A percentile compares a stretch with the other conserved stretches of the same genome.
Evolutionary conservation across 2,797 vertebrate genomes (phyloP).

Genomic region (Choloepus didactylus): DNA sequence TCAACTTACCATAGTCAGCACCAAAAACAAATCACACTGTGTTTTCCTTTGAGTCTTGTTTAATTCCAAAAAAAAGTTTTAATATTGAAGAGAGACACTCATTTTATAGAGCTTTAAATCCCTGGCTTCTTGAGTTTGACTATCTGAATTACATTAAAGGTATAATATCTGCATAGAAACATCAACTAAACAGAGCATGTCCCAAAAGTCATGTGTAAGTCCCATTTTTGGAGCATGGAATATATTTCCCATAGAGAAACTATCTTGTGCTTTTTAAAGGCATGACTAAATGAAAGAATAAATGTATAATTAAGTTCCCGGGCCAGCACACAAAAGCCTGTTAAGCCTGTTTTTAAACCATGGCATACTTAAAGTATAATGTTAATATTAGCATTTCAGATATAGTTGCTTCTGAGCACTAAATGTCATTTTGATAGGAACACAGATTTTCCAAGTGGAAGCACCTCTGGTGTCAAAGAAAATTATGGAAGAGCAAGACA

Average conservation of each 20-base stretch:
- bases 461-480: background rate
- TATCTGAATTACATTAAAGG: constrained; percentile 62
- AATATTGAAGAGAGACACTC: background rate
- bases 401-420: background rate
- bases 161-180: constrained; percentile 31
- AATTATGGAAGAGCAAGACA: background rate
- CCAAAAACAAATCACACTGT: background rate
- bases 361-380: background rate
- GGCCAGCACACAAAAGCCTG: constrained; percentile 45
- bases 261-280: constrained; percentile 52
- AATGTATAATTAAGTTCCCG: constrained; percentile 59
- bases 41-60: constrained; percentile 33
- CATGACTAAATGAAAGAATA: constrained; percentile 65
- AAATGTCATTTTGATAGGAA: background rate
- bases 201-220: constrained; percentile 40
- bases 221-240: constrained; percentile 41
- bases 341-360: constrained; percentile 50
- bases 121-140: constrained; percentile 50
- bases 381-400: constrained; percentile 8
- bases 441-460: background rate
- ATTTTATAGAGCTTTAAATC: constrained; percentile 28
- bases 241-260: constrained; percentile 65
- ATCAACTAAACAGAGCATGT: constrained; percentile 43
- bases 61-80: background rate
- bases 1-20: background rate